Conservation (phyloP, 2,113 vertebrate species). For the Amblyopsis rosae region DNA sequence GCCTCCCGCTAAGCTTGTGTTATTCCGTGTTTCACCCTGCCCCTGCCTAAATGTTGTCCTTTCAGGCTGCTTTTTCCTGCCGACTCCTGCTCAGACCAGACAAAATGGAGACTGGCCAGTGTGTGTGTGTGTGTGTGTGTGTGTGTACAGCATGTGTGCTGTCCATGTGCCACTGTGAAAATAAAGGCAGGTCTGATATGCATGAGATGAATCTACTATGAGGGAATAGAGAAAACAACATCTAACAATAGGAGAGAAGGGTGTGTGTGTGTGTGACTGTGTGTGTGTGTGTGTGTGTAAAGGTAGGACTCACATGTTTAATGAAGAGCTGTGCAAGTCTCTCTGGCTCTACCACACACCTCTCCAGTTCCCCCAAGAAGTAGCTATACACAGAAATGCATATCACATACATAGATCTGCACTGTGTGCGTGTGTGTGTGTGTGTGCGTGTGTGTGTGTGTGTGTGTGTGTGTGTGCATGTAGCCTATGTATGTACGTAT, state of each 20-base stretch:
- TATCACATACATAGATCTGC: conserved; percentile 7
- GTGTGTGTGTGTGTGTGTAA: conserved; percentile 2
- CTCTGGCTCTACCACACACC: conserved; percentile 86
- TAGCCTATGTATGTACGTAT: too few relatives aligned
- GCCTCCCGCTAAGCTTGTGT: conserved; percentile 37
- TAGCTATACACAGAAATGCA: conserved; percentile 73
- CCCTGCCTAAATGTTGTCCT: conserved; percentile 53
- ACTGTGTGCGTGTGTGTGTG: neutral
- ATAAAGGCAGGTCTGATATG: conserved; percentile 35
- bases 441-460: too few relatives aligned
- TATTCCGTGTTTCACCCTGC: conserved; percentile 55
- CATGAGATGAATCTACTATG: conserved; percentile 50
- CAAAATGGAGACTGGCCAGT: conserved; percentile 47
- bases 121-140: conserved; percentile 11
- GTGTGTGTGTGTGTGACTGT: neutral
- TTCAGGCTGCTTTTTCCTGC: conserved; percentile 56
- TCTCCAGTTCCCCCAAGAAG: conserved; percentile 88
- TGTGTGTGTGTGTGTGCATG: too few relatives aligned
- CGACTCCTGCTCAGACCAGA: conserved; percentile 55
- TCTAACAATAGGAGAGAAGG: conserved; percentile 17
- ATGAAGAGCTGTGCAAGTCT: conserved; percentile 90
- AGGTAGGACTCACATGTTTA: conserved; percentile 84
- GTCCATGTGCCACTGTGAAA: conserved; percentile 46
- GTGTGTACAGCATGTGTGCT: neutral
- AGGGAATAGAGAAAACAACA: conserved; percentile 37